phyloP scores from a whole-genome alignment of 2,797 vertebrate species.

The Chiloscyllium punctatum region DNA sequence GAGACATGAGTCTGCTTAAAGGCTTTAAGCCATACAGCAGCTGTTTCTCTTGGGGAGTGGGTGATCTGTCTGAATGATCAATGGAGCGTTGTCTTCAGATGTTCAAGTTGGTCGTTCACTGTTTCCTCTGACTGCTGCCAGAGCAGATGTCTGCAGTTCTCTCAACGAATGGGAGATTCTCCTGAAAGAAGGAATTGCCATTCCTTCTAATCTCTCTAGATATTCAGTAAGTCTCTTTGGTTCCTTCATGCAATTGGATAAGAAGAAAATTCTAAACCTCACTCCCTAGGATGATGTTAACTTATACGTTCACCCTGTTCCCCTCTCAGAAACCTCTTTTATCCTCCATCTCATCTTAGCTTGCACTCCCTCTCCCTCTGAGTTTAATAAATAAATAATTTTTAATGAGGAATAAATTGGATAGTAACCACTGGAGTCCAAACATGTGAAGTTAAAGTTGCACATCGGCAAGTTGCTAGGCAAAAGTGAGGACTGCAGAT shows the following conservation, averaged over 20 bases:
- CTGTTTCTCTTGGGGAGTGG: background rate
- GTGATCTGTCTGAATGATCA: background rate
- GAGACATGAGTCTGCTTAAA: background rate
- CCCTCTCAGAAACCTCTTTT: background rate
- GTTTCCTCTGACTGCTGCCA: background rate
- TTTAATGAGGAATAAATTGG: background rate
- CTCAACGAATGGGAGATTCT: background rate
- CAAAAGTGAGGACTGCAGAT: too few species aligned
- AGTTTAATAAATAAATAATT: background rate
- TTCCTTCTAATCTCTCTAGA: background rate
- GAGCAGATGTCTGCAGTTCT: background rate
- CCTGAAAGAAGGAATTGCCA: background rate
- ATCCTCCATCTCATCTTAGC: too few species aligned
- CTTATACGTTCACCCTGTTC: background rate
- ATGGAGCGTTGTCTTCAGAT: background rate
- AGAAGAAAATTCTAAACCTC: background rate
- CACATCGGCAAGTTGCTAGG: background rate
- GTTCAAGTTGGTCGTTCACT: background rate
- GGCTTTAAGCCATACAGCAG: background rate
- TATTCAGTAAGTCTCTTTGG: background rate
- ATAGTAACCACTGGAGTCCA: background rate
- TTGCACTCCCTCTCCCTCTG: too few species aligned
- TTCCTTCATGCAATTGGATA: too few species aligned
- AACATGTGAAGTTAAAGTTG: background rate
- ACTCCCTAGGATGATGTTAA: background rate